Base-by-base conservation (phyloP, 2,888 invertebrate species). In the Drosophila rellima region DNA sequence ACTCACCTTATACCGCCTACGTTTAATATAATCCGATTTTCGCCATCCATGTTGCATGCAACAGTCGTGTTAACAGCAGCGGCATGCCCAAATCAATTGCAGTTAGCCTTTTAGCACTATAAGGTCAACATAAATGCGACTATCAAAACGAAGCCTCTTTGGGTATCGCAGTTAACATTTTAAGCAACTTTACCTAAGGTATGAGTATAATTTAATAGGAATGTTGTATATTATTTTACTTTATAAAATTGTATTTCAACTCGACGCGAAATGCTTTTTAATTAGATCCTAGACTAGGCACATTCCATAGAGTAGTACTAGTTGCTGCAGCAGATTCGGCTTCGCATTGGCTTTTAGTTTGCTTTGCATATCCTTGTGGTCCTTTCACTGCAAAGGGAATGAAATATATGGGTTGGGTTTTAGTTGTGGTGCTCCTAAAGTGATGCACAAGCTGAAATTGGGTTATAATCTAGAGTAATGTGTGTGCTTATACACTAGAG, bases 1-100 rank as follows among this genome's bases (percentile, higher is more conserved):
- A 71, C 92, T 90, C 81, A 96, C 93, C 97, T 95, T 92, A 98
- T 97, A 75, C 98, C 98, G 78, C 98, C 98, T 91, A 98, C 97
- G 94, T 98, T 98, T 91, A 98, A 94, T 92, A 98, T 97, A 90
- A 98, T 97, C 91, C 98, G 95, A 93, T 98, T 97, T 94, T 98
- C 98, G 81, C 97, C 96, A 95, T 97, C 97, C 96, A 96, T 96
- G 91, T 85, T 91, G 88, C 86, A 80, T 78, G 86, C 85, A 89
- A 88, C 86, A 89, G 67, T 81, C 71, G 80, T 74, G 72, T 72
- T 57, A 80, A 80, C 74, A 78, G 74, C 89, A 82, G 79, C 82
- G 72, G 87, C 88, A 88, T 87, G 62, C 89, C 84, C 88, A 74
- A 70, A 62, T 54, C 59, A 51, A 68, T 65, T 69, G 37, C 62